Percentiles rank a stretch among this genome's conserved stretches.
phyloP scores from a whole-genome alignment of 2,888 invertebrate species.

The Girardia tigrina region DNA sequence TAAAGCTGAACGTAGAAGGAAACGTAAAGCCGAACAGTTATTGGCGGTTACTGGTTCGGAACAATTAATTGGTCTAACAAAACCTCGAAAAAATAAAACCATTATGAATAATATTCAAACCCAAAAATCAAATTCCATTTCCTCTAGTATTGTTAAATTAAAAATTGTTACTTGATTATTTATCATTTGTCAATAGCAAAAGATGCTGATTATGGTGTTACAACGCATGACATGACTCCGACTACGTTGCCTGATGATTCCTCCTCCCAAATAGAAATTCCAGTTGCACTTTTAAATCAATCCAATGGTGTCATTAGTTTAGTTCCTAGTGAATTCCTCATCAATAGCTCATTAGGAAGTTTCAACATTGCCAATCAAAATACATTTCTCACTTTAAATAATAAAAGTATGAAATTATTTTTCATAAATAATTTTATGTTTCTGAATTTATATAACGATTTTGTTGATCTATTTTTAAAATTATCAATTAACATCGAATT shows the following conservation, averaged over 20 bases:
- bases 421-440: no score
- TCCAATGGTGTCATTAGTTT: not conserved
- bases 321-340: not conserved
- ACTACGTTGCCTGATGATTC: not conserved
- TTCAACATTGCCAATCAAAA: conserved; percentile 20
- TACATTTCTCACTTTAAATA: conserved; percentile 6
- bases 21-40: conserved; percentile 32
- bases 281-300: not conserved
- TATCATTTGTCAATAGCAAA: not conserved
- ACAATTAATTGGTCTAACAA: not conserved
- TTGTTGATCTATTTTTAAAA: no score
- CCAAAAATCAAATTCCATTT: conserved; percentile 18
- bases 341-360: conserved; percentile 5
- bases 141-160: not conserved
- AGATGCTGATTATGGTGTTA: not conserved
- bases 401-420: not conserved
- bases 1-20: conserved; percentile 36
- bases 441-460: no score
- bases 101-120: conserved; percentile 13
- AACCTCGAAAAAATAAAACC: conserved; percentile 8
- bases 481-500: no score
- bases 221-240: not conserved
- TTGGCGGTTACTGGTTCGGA: not conserved
- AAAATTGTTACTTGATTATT: not conserved
- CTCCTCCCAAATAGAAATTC: not conserved